Evolutionary conservation across 2,113 vertebrate species (phyloP).

Genomic region (Craseonycteris thonglongyai): DNA sequence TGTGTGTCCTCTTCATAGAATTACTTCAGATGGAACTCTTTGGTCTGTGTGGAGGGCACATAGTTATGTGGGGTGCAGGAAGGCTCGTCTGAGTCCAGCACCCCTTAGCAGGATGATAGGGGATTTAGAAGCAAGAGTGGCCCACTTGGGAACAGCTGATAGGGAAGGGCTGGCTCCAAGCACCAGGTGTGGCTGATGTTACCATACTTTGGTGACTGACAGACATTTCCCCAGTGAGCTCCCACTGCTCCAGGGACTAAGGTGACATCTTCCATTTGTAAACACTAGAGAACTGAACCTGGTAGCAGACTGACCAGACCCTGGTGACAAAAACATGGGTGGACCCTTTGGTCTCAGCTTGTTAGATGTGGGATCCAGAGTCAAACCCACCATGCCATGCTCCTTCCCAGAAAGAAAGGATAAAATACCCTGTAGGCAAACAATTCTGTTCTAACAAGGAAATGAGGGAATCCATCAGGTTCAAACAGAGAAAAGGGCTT

Average conservation of each 20-base stretch:
- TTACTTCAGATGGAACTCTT: neutral
- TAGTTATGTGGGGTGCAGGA: neutral
- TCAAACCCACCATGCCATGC: neutral
- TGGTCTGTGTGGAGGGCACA: neutral
- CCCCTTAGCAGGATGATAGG: neutral
- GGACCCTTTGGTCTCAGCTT: neutral
- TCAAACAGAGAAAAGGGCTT: neutral
- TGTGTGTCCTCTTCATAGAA: neutral
- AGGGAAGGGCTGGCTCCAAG: neutral
- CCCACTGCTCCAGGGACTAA: neutral
- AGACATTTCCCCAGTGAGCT: neutral
- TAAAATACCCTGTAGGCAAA: neutral
- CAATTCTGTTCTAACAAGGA: slow-evolving; percentile 14
- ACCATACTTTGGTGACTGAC: neutral
- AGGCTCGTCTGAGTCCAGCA: neutral
- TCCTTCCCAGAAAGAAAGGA: neutral
- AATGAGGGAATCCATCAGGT: neutral
- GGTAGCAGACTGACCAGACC: neutral
- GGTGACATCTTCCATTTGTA: neutral
- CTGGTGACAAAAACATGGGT: neutral
- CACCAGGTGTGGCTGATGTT: neutral
- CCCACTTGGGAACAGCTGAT: neutral
- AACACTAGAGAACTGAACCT: neutral
- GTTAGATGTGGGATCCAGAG: neutral
- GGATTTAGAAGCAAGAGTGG: neutral